phyloP scores from a whole-genome alignment of 1,140 invertebrate species.

The Platorchestia sp. region DNA sequence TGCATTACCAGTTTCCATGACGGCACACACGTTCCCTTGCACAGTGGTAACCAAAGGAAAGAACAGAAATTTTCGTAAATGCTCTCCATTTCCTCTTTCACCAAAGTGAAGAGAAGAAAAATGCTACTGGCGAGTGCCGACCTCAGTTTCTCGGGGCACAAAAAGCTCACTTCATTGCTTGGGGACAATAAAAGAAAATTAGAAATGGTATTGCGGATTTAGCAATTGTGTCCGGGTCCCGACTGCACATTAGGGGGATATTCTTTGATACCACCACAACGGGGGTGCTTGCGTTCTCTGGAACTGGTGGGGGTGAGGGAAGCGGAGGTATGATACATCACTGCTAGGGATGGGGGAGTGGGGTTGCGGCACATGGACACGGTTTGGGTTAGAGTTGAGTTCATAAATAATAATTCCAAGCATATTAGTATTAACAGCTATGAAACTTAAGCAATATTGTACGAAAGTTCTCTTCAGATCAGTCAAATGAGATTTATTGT shows the following conservation, averaged over 20 bases:
- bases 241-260: constrained; percentile 40
- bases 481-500: no score
- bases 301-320: neutral
- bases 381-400: neutral
- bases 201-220: constrained; percentile 79
- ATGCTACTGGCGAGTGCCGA: constrained; percentile 80
- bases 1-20: neutral
- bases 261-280: constrained; percentile 78
- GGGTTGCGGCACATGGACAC: neutral
- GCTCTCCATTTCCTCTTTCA: neutral
- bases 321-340: neutral
- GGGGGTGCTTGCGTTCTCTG: neutral
- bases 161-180: constrained; percentile 88
- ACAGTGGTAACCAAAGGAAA: neutral
- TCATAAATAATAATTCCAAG: neutral
- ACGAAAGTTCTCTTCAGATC: neutral
- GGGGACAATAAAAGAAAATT: constrained; percentile 88
- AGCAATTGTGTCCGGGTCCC: constrained; percentile 23
- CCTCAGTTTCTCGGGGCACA: constrained; percentile 86
- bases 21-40: neutral
- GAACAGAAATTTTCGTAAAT: neutral
- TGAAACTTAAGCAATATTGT: neutral
- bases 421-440: neutral
- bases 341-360: neutral
- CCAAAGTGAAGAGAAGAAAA: constrained; percentile 68